Base-by-base conservation (phyloP, 2,797 vertebrate genomes). In the Lemur catta region DNA sequence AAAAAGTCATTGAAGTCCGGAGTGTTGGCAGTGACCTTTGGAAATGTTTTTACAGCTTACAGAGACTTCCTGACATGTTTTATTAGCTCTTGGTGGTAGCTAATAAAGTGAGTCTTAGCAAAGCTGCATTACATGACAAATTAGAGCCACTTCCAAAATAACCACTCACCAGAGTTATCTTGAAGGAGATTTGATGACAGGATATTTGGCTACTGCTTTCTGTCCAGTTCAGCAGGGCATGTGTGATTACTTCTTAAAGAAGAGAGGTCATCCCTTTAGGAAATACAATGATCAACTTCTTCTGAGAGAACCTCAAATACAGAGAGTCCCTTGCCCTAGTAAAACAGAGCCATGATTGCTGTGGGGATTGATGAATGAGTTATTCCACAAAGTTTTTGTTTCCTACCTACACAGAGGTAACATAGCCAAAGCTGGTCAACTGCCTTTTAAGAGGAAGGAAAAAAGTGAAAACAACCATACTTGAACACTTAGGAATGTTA, bases 11-110 rank as follows among this genome's bases (percentile, higher is more conserved):
- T 95, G 96, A 97, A 97, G 93, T 95, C 81, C 63, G 0, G 95
- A 95, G 86, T 93, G 97, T 96, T 94, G 61, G 95, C 96, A 95
- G 84, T 97, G 97, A 97, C 95, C 95, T 97, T 94, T 98, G 91
- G 76, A 94, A 97, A 93, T 98, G 95, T 98, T 98, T 97, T 98
- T 81, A 97, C 96, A 98, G 96, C 94, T 97, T 96, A 86, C 91
- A 61, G 87, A 97, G 91, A 96, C 97, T 97, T 98, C 97, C 97
- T 97, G 98, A 95, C 92, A 91, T 97, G 93, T 96, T 97, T 98
- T 97, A 97, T 98, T 96, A 98, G 97, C 97, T 96, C 96, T 96
- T 95, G 91, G 67, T 96, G 93, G 89, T 96, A 94, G 94, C 96
- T 96, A 96, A 97, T 95, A 89, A 97, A 96, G 89, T 74, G 94